Conservation (phyloP, 2,113 vertebrate genomes). For the Scomber colias region DNA sequence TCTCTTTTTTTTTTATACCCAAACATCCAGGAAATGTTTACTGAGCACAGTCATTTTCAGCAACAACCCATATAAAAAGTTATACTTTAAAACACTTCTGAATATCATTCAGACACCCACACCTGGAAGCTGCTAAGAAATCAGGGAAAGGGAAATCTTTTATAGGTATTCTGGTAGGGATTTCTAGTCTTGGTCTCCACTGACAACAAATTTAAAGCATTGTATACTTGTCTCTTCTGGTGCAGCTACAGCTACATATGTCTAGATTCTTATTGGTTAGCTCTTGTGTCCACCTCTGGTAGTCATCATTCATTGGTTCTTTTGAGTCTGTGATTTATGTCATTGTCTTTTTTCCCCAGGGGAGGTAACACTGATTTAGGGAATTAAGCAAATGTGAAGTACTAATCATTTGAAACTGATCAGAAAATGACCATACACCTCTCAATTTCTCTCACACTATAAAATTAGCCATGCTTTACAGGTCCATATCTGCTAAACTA, state of each 20-base stretch:
- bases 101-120: conserved; percentile 13
- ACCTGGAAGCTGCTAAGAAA: conserved; percentile 2
- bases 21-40: conserved; percentile 43
- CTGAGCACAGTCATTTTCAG: conserved; percentile 28
- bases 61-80: not conserved
- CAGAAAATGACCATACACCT: not conserved
- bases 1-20: conserved; percentile 1
- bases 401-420: not conserved
- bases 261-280: not conserved
- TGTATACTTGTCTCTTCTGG: not conserved
- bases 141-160: no score
- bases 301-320: not conserved
- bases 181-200: no score
- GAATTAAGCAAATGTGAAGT: not conserved
- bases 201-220: no score
- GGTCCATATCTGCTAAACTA: not conserved
- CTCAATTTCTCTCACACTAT: not conserved
- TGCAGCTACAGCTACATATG: not conserved
- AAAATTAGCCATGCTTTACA: not conserved
- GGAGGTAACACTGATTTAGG: no score
- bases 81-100: not conserved
- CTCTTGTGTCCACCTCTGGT: not conserved
- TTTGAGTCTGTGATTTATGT: conserved; percentile 1
- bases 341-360: not conserved
- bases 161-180: no score